Evolutionary conservation across 2,113 vertebrate species (phyloP).

Genomic region (Calidris pygmaea): DNA sequence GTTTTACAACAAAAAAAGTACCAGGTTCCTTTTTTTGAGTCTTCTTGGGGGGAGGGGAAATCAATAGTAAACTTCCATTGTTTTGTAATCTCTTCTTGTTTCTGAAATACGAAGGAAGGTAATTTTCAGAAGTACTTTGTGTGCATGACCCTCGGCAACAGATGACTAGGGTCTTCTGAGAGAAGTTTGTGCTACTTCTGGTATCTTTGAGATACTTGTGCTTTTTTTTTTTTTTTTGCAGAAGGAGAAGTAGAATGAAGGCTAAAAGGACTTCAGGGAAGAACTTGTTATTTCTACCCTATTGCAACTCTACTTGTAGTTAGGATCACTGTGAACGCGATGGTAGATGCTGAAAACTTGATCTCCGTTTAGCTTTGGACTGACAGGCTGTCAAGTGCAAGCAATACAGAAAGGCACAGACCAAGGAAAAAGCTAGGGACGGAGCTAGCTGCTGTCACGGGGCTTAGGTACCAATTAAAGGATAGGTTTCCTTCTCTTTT

Average conservation of each 20-base stretch:
- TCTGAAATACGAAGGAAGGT: background rate
- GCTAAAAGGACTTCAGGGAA: background rate
- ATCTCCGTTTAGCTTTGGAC: background rate
- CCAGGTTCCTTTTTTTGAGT: background rate
- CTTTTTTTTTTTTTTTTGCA: background rate
- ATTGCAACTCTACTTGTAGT: background rate
- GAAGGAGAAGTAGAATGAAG: background rate
- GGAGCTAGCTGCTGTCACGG: background rate
- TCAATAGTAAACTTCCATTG: background rate
- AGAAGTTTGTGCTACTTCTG: background rate
- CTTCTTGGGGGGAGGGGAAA: background rate
- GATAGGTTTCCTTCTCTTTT: background rate
- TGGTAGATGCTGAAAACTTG: background rate
- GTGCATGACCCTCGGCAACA: background rate
- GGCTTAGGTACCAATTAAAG: background rate
- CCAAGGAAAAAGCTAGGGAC: background rate
- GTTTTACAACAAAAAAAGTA: background rate
- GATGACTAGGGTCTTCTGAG: background rate
- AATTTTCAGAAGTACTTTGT: background rate
- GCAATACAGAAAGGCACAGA: background rate
- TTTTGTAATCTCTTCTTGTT: conserved; percentile 7
- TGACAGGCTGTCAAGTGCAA: background rate
- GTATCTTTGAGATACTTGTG: background rate
- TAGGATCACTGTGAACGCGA: accelerated
- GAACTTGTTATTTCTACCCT: background rate